phyloP scores from a whole-genome alignment of 2,888 invertebrate species.

The Scotopteryx bipunctaria region DNA sequence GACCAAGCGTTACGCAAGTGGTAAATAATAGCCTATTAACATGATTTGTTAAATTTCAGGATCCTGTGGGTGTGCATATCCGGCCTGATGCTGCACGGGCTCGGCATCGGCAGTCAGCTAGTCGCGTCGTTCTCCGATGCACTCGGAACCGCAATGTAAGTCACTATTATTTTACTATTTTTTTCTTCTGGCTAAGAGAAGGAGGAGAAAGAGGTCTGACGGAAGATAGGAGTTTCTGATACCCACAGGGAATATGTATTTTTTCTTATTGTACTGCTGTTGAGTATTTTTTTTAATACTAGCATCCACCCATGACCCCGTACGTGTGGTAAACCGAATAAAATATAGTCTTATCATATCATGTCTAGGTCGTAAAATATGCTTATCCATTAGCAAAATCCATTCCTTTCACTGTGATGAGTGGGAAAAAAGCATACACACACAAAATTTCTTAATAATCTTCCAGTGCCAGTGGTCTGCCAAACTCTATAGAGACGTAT shows the following conservation, averaged over 20 bases:
- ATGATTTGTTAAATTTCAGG: slow-evolving; percentile 64
- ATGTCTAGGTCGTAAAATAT: too few relatives aligned
- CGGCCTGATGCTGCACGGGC: slow-evolving; percentile 90
- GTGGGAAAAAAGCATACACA: not conserved
- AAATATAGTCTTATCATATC: too few relatives aligned
- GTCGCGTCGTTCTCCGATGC: slow-evolving; percentile 95
- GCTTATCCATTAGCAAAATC: too few relatives aligned
- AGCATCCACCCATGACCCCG: too few relatives aligned
- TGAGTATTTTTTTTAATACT: too few relatives aligned
- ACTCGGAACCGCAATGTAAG: slow-evolving; percentile 91
- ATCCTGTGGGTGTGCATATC: slow-evolving; percentile 86
- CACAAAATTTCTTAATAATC: not conserved
- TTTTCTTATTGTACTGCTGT: too few relatives aligned
- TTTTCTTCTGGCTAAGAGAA: not conserved
- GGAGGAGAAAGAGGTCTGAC: too few relatives aligned
- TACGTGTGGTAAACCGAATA: too few relatives aligned
- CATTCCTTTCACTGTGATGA: not conserved
- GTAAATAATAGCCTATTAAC: too few relatives aligned
- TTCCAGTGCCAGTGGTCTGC: slow-evolving; percentile 87
- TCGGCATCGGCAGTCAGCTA: slow-evolving; percentile 92
- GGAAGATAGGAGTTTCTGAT: too few relatives aligned
- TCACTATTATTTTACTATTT: slow-evolving; percentile 5
- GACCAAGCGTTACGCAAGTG: too few relatives aligned
- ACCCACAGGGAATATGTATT: too few relatives aligned
- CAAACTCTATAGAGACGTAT: slow-evolving; percentile 94